Percentiles rank a stretch among this genome's conserved stretches.
Evolutionary conservation across 2,797 vertebrate genomes (phyloP).

Genomic region (Myiotriccus ornatus): DNA sequence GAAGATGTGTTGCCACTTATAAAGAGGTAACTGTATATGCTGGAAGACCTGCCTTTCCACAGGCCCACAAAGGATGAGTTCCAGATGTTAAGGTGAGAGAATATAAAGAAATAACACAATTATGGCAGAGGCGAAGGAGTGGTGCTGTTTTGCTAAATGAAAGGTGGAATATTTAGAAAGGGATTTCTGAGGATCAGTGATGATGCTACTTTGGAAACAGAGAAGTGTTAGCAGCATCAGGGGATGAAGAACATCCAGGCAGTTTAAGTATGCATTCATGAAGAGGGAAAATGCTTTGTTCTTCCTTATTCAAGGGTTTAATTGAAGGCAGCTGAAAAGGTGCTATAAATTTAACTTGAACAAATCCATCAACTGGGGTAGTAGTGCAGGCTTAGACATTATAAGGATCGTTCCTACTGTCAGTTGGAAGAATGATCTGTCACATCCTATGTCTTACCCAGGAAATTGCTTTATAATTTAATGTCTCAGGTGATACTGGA

Average conservation of each 20-base stretch:
- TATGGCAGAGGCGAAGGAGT: neutral
- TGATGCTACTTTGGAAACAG: neutral
- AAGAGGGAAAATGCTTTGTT: neutral
- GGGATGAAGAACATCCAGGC: neutral
- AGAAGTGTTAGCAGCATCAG: neutral
- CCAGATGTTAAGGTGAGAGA: neutral
- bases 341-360: constrained; percentile 21
- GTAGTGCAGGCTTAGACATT: constrained; percentile 21
- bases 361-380: constrained; percentile 21
- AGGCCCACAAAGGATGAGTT: neutral
- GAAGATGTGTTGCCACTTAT: neutral
- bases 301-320: constrained; percentile 17
- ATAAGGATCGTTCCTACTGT: constrained; percentile 43
- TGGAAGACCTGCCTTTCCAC: neutral
- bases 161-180: neutral
- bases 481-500: neutral
- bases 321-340: constrained; percentile 4
- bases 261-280: neutral
- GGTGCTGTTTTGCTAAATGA: neutral
- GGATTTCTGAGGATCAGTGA: neutral
- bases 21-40: neutral
- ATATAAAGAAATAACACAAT: neutral
- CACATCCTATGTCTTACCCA: neutral
- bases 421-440: neutral
- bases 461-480: neutral